A percentile compares a stretch with the other conserved stretches of the same genome.
phyloP scores from a whole-genome alignment of 2,888 invertebrate species.

The Tenthredo mesomela region DNA sequence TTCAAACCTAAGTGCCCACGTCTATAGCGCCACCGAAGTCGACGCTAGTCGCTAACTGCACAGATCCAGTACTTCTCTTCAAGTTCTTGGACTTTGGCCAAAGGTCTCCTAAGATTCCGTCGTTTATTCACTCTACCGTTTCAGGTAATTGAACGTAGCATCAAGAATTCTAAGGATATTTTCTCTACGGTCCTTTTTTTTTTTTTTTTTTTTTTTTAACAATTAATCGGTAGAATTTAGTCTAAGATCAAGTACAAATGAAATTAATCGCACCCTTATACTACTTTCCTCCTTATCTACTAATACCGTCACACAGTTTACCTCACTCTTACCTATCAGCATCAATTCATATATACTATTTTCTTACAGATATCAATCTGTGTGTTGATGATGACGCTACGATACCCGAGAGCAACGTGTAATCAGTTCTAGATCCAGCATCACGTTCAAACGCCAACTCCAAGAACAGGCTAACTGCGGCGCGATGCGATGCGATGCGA shows the following conservation, averaged over 20 bases:
- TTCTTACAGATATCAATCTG: not conserved
- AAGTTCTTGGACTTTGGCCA: constrained; percentile 35
- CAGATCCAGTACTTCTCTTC: not conserved
- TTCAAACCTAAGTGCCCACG: constrained; percentile 37
- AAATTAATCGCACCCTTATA: not conserved
- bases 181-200: not conserved
- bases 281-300: not conserved
- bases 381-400: not conserved
- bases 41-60: not conserved
- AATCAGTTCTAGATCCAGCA: constrained; percentile 10
- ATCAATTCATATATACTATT: not conserved
- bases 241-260: not conserved
- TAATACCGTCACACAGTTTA: not conserved
- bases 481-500: not conserved
- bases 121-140: constrained; percentile 11
- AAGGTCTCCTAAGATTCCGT: constrained; percentile 24
- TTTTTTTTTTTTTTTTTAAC: not conserved
- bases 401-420: not conserved
- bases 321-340: not conserved
- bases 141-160: constrained; percentile 22
- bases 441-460: constrained; percentile 16
- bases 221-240: not conserved
- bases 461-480: not conserved
- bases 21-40: constrained; percentile 45
- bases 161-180: not conserved